Evolutionary conservation across 2,797 vertebrate species (phyloP).

Genomic region (Poecilia wingei): DNA sequence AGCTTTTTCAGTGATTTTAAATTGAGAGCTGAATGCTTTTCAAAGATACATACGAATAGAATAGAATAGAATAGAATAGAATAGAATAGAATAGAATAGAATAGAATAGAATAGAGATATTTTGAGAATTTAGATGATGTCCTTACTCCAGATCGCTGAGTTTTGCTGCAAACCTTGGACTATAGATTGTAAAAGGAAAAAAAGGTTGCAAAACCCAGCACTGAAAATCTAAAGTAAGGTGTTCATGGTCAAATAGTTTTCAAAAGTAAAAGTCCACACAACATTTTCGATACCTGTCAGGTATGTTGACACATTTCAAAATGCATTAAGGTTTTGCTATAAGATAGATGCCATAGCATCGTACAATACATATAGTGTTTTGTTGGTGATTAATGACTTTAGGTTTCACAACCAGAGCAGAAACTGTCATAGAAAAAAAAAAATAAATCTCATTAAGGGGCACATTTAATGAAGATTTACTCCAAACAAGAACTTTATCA

Average conservation of each 20-base stretch:
- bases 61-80: slow-evolving; percentile 37
- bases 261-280: not conserved
- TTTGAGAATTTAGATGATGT: slow-evolving; percentile 61
- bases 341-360: not conserved
- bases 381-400: not conserved
- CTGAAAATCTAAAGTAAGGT: slow-evolving; percentile 27
- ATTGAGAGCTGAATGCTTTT: slow-evolving; percentile 21
- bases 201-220: slow-evolving; percentile 33
- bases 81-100: not conserved
- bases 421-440: not conserved
- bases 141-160: slow-evolving; percentile 58
- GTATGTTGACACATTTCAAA: not conserved
- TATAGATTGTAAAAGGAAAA: slow-evolving; percentile 40
- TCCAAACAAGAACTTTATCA: not conserved
- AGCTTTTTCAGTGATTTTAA: slow-evolving; percentile 31
- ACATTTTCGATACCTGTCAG: not conserved
- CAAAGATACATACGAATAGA: slow-evolving; percentile 26
- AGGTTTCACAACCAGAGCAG: not conserved
- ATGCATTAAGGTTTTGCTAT: not conserved
- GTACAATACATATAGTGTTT: not conserved
- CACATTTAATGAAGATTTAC: no score
- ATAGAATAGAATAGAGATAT: slow-evolving; percentile 48
- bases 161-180: slow-evolving; percentile 63
- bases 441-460: not conserved
- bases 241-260: not conserved